Percentiles rank a stretch among this genome's conserved stretches.
Evolutionary conservation across 2,888 invertebrate genomes (phyloP).

Genomic region (Habroteleia sp.): DNA sequence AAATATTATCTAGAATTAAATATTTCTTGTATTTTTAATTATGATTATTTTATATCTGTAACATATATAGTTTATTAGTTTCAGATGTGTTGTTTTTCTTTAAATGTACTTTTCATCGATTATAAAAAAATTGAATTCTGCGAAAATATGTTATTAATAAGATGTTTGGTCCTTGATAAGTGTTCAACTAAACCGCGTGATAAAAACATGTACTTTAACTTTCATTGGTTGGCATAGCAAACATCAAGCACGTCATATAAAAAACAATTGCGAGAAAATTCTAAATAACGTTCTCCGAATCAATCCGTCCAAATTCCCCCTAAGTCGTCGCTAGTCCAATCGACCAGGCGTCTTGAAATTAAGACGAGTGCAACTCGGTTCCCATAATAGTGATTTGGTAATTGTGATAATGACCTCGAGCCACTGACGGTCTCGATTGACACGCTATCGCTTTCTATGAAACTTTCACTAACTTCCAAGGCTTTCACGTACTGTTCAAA

Average conservation of each 20-base stretch:
- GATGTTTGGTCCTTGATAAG: no score
- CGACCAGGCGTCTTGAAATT: background rate
- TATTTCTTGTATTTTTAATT: no score
- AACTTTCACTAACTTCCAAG: slow-evolving; percentile 77
- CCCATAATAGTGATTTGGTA: slow-evolving; percentile 65
- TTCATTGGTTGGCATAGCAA: slow-evolving; percentile 25
- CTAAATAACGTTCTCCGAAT: no score
- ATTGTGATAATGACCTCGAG: slow-evolving; percentile 67
- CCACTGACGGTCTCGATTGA: slow-evolving; percentile 66
- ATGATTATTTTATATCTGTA: no score
- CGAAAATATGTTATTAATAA: no score
- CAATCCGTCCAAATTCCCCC: no score
- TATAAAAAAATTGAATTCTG: no score
- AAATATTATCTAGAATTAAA: no score
- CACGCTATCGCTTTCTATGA: slow-evolving; percentile 79
- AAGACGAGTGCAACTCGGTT: slow-evolving; percentile 1
- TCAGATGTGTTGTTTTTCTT: background rate
- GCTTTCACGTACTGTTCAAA: slow-evolving; percentile 71
- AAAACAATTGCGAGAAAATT: background rate
- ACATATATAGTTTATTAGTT: background rate
- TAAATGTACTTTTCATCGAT: no score
- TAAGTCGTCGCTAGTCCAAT: background rate
- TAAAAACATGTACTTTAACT: slow-evolving; percentile 14
- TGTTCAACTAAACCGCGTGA: background rate
- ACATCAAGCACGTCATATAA: no score